phyloP scores from a whole-genome alignment of 1,140 invertebrate genomes.

The Drosophila baimaii region DNA sequence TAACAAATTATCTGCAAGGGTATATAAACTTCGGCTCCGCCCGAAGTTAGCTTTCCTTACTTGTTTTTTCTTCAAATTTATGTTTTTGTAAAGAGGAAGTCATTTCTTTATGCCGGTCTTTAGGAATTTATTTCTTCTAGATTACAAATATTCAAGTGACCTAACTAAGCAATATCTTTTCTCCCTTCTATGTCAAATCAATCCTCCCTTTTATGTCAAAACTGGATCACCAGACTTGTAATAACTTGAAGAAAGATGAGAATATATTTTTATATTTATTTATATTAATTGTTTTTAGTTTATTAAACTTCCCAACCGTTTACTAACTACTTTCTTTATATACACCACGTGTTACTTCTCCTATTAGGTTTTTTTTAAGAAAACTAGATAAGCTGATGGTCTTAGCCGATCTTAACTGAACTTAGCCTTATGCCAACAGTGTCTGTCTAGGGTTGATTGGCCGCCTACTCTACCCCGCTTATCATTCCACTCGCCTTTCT shows the following conservation, averaged over 20 bases:
- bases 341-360: neutral
- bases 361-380: neutral
- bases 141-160: neutral
- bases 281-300: neutral
- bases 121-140: neutral
- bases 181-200: too few relatives aligned
- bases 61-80: too few relatives aligned
- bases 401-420: slow-evolving; percentile 18
- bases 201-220: too few relatives aligned
- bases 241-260: too few relatives aligned
- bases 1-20: too few relatives aligned
- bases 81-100: neutral
- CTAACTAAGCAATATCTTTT: too few relatives aligned
- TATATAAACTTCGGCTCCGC: too few relatives aligned
- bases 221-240: neutral
- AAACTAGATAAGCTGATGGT: slow-evolving; percentile 23
- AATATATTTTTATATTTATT: too few relatives aligned
- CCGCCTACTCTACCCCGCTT: slow-evolving; percentile 9
- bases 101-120: too few relatives aligned
- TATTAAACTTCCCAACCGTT: neutral
- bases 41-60: too few relatives aligned
- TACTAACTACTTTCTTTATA: neutral
- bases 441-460: slow-evolving; percentile 40
- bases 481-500: slow-evolving; percentile 22
- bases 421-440: slow-evolving; percentile 27